phyloP scores from a whole-genome alignment of 1,140 invertebrate genomes.

The Arctopsyche grandis region DNA sequence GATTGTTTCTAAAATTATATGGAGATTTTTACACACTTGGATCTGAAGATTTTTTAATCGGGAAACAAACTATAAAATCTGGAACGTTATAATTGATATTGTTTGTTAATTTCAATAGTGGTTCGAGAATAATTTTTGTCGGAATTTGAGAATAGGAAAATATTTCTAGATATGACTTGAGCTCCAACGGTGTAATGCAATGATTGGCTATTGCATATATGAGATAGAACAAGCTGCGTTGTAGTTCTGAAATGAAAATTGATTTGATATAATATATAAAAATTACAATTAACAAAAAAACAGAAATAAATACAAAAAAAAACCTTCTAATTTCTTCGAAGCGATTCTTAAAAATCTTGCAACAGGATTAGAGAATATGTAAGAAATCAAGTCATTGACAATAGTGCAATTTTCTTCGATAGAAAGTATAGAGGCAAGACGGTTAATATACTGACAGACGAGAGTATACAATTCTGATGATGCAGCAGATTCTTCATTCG shows the following conservation, averaged over 20 bases:
- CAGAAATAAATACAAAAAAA: neutral
- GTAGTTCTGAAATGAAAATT: conserved; percentile 65
- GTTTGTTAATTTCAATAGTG: conserved; percentile 65
- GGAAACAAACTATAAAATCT: conserved; percentile 70
- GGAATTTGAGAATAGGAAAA: conserved; percentile 67
- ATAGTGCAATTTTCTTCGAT: conserved; percentile 42
- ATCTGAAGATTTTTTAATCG: conserved; percentile 55
- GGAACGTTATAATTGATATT: conserved; percentile 65
- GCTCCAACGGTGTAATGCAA: conserved; percentile 67
- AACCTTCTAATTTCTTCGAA: conserved; percentile 42
- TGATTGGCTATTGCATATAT: conserved; percentile 68
- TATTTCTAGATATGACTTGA: conserved; percentile 67
- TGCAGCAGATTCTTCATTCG: neutral
- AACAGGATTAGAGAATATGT: conserved; percentile 43
- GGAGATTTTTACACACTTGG: no score
- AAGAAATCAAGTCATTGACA: conserved; percentile 40
- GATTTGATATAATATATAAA: neutral
- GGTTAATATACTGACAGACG: conserved; percentile 40
- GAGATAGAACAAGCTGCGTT: conserved; percentile 69
- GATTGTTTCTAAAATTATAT: no score
- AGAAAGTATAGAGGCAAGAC: conserved; percentile 34
- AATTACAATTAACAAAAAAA: neutral
- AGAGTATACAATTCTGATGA: conserved; percentile 12
- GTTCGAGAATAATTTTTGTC: conserved; percentile 64
- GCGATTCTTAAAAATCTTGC: conserved; percentile 38